Base-by-base conservation (phyloP, 1,140 invertebrate genomes). In the Drosophila neocordata region DNA sequence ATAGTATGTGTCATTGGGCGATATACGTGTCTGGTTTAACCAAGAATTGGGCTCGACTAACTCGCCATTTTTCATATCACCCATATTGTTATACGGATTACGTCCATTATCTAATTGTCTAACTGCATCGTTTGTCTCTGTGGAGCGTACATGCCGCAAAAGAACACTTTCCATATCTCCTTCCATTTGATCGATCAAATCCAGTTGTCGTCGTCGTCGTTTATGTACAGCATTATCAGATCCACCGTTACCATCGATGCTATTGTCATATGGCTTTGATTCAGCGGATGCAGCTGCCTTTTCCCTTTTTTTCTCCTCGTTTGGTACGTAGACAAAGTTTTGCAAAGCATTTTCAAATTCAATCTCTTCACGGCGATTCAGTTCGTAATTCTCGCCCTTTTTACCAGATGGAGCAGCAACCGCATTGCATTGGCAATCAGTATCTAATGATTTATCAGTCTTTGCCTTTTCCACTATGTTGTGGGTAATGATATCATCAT, bases 401-500 rank as follows among this genome's bases (percentile, higher is more conserved):
- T 12, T 56, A 1, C 5, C 15, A 12, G 27, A 37, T 1, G 22
- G 34, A 13, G 69, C 67, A 37, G 64, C 61, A n/a, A n/a, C 24
- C 1, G 51, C 65, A 52, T 82, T 69, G 60, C 82, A 87, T 9
- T 83, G 73, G 44, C 90, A 67, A 34, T 67, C 38, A 4, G 4
- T 31, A 3, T 44, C n/a, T 15, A n/a, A 15, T 0, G 20, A n/a
- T 20, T 48, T 48, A 22, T 74, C 57, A 18, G 34, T 27, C 1
- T 31, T 22, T 4, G 27, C 13, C 5, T 65, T 44, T 41, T 70
- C 79, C 27, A 69, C 78, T 1, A 65, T 63, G 1, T 66, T 48
- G 90, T 63, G 0, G 97, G 97, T 9, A 48, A 48, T 48, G 2
- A 20, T 48, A 48, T n/a, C 95, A 94, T 61, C 1, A 1, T 41